Evolutionary conservation across 2,888 invertebrate genomes (phyloP), one percentile per base, ranked within the genome.

Genomic region (Hydraecia micacea): DNA sequence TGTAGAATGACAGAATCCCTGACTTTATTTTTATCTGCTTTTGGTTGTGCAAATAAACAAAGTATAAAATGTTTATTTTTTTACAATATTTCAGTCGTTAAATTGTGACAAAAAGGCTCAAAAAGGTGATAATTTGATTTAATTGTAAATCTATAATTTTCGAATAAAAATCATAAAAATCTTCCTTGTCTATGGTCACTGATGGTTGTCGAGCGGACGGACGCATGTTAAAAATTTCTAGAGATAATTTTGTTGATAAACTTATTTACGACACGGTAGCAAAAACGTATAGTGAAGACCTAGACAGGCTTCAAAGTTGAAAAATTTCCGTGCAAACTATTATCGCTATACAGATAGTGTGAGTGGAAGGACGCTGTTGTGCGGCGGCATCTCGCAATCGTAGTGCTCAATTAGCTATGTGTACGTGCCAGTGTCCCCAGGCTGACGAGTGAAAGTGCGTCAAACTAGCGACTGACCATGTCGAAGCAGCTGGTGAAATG

Each of bases 401-500:
- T 74, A 91, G 92, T 91, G 91, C 88, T 91, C 92, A 94, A 93
- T 94, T 94, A 93, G 89, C 90, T 89, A 93, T 94, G 95, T 95
- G 93, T 94, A 95, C 95, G 95, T 95, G 93, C 95, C 90, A 91
- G 90, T 86, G 82, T 92, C 91, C 91, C 90, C 91, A 90, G 91
- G 87, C 88, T 90, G 91, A 85, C 90, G 87, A 94, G 96, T 95
- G 96, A 96, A 96, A 96, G 96, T 96, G 93, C 84, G 74, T 65
- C 74, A 69, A 77, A 77, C 71, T 83, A 74, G 81, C 79, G 85
- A 85, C 91, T 87, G 91, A 94, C 92, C 93, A 96, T 95, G 94
- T 88, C 83, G 85, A 86, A 86, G 81, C 86, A 88, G 80, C 86
- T 87, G 87, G 88, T 91, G 88, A 91, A 91, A 90, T 91, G 89